Base-by-base conservation (phyloP, 2,888 invertebrate species). In the Steromphala cineraria region DNA sequence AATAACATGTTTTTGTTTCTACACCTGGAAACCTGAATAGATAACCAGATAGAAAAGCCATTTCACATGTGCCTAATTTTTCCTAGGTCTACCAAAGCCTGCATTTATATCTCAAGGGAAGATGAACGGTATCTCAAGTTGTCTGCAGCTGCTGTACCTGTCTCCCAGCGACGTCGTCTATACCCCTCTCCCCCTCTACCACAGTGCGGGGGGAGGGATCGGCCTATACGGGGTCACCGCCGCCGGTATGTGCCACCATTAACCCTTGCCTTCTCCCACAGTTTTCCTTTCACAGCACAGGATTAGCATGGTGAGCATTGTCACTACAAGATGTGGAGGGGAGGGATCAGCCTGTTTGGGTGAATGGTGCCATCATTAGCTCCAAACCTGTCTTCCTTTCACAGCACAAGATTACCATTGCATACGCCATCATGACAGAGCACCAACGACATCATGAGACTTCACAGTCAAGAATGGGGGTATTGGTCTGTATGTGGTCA, bases 141-240 rank as follows among this genome's bases (percentile, higher is more conserved):
- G 89, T 17, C 80, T 87, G 79, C 40, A 78, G 15, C 21, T 80
- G 7, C 82, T 82, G 80, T 84, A 82, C n/a, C 71, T 89, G 31
- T 81, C 53, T 4, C 21, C 76, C 19, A 81, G 95, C 56, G 99
- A 99, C 92, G 94, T 96, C 78, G 95, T 98, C 90, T 99, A 99
- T 92, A 96, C 96, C 0, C 96, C 98, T 0, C 95, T 99, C 93
- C 99, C 99, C 0, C 94, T 99, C 7, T 99, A 99, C 92, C 99
- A 99, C 92, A 97, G 98, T 0, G 97, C 98, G 0, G 98, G 97
- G 2, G 97, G 98, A 19, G 95, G 96, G 83, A 96, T 98, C 94
- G 95, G 96, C 8, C 94, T 96, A n/a, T n/a, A 55, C 17, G 55
- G 84, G 62, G 21, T 62, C 75, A 53, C 78, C 1, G 53, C 56